Evolutionary conservation across 2,888 invertebrate species (phyloP).

Genomic region (Zaprionus lineosus): DNA sequence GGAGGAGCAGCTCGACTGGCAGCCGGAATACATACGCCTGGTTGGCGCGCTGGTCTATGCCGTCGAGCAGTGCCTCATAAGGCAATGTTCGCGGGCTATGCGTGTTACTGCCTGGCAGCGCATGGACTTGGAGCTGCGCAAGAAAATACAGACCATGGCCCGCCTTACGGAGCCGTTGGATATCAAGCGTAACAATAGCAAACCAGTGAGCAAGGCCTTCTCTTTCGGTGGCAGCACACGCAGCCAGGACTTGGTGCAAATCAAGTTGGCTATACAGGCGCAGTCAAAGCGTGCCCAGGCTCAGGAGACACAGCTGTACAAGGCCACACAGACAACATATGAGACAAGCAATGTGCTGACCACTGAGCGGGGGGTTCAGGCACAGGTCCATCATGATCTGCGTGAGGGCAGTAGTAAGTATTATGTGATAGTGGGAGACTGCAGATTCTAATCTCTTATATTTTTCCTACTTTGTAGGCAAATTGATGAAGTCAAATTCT

Average conservation of each 20-base stretch:
- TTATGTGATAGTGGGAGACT: no score
- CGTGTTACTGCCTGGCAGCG: slow-evolving; percentile 87
- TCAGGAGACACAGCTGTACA: slow-evolving; percentile 80
- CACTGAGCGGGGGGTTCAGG: slow-evolving; percentile 43
- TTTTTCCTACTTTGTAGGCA: slow-evolving; percentile 57
- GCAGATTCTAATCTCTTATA: background rate
- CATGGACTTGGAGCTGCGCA: slow-evolving; percentile 86
- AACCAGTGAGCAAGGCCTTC: slow-evolving; percentile 80
- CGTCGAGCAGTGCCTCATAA: slow-evolving; percentile 88
- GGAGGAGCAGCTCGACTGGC: slow-evolving; percentile 84
- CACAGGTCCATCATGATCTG: slow-evolving; percentile 77
- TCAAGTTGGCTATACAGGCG: slow-evolving; percentile 83
- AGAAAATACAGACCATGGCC: slow-evolving; percentile 87
- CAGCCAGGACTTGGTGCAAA: slow-evolving; percentile 83
- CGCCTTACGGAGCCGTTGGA: slow-evolving; percentile 83
- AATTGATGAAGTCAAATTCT: slow-evolving; percentile 80
- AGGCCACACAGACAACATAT: slow-evolving; percentile 80
- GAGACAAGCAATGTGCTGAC: slow-evolving; percentile 63
- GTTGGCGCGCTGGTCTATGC: slow-evolving; percentile 86
- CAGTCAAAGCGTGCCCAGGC: slow-evolving; percentile 82
- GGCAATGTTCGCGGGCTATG: slow-evolving; percentile 87
- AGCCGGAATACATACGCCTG: slow-evolving; percentile 85
- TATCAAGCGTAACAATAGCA: slow-evolving; percentile 74
- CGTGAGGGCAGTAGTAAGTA: slow-evolving; percentile 78
- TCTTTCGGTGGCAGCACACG: slow-evolving; percentile 82